A percentile compares a stretch with the other conserved stretches of the same genome.
phyloP scores from a whole-genome alignment of 64 coral and sea anemone genomes.

The Stichodactyla mertensii region DNA sequence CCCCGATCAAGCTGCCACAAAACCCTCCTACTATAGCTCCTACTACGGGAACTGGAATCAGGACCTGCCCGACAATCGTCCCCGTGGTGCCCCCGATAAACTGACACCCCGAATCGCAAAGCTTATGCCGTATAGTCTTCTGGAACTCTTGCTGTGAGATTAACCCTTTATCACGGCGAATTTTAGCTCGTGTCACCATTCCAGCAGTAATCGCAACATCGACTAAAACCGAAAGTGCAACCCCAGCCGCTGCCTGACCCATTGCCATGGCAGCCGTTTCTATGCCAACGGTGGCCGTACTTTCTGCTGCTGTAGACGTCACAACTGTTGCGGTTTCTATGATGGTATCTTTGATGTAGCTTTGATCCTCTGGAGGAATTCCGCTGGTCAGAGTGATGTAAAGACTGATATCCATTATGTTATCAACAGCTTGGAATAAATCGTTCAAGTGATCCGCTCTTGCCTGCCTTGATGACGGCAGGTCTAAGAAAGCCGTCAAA shows the following conservation, averaged over 20 bases:
- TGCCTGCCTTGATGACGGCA: constrained; percentile 42
- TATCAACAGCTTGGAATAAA: constrained; percentile 78
- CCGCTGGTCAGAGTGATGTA: constrained; percentile 45
- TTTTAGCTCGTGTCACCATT: constrained; percentile 82
- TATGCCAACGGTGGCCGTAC: constrained; percentile 95
- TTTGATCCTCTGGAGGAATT: constrained; percentile 47
- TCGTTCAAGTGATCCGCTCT: constrained; percentile 45
- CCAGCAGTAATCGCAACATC: constrained; percentile 88
- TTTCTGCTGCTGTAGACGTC: constrained; percentile 93
- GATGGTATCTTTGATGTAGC: constrained; percentile 70
- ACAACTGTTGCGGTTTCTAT: constrained; percentile 93
- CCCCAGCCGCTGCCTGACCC: constrained; percentile 94
- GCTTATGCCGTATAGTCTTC: constrained; percentile 54
- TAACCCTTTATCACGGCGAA: constrained; percentile 72
- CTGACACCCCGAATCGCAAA: constrained; percentile 92
- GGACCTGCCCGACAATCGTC: constrained; percentile 96
- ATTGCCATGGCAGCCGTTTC: constrained; percentile 92
- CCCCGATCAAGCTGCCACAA: constrained; percentile 90
- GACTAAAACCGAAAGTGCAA: constrained; percentile 83
- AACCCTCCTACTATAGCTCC: constrained; percentile 96
- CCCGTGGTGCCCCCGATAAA: constrained; percentile 95
- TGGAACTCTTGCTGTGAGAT: constrained; percentile 87
- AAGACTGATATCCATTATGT: constrained; percentile 68
- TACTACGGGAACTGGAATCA: constrained; percentile 95
- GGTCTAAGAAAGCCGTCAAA: constrained; percentile 42